These are phyloP conservation scores for Rhinopomastus cyanomelas DNA, from an alignment of 2,113 vertebrate genomes.

Conservation along the genomic window DNA sequence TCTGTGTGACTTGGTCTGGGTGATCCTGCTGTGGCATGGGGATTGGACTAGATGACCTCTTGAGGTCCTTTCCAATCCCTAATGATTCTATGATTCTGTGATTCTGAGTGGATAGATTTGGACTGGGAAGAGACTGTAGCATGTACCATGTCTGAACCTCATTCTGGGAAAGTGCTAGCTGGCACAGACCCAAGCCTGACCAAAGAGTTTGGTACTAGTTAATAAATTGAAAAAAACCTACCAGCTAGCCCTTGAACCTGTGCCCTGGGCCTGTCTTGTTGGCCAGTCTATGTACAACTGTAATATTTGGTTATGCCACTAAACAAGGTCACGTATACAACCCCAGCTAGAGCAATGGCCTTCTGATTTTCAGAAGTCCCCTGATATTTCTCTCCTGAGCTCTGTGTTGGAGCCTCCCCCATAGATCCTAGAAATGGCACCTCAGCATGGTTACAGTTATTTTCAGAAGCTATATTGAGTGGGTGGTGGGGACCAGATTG, in stretches of 20 bases:
- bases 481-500: not conserved
- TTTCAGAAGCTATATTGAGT: not conserved
- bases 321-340: not conserved
- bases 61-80: too few species aligned
- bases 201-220: too few species aligned
- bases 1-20: too few species aligned
- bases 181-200: not conserved
- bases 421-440: not conserved
- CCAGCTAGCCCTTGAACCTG: not conserved
- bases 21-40: too few species aligned
- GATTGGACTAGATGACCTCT: too few species aligned
- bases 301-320: not conserved
- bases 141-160: not conserved
- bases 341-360: not conserved
- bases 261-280: not conserved
- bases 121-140: not conserved
- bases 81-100: too few species aligned
- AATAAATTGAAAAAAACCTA: not conserved
- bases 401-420: fast-evolving
- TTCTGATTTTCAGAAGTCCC: not conserved
- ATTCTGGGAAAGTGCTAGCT: not conserved
- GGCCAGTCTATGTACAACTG: not conserved
- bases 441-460: not conserved
- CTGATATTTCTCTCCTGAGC: not conserved
- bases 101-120: not conserved